Base-by-base conservation (phyloP, 1,140 invertebrate genomes). In the Schlechtendalia chinensis region DNA sequence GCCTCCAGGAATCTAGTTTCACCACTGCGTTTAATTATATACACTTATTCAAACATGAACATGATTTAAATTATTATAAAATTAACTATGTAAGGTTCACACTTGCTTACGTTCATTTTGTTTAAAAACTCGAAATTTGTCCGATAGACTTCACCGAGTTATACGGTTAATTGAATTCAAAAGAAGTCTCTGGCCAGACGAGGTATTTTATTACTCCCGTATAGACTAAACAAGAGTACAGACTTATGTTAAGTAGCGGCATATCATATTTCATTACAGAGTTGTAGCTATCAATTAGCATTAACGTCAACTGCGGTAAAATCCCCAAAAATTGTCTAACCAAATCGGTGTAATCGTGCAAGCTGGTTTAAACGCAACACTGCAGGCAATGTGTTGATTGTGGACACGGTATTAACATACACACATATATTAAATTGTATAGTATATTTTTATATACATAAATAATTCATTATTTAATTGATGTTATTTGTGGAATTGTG, bases 161-260 rank as follows among this genome's bases (percentile, higher is more conserved):
- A 77, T 50, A 61, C 75, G 75, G 75, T 79, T 79, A 79, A 61
- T 79, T 79, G 58, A 79, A 79, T 63, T 24, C 32, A 47, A 79
- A 63, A 79, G 58, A 19, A 63, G 24, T 79, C 45, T n/a, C 61
- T 39, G n/a, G 58, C 11, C 75, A 50, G 58, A 79, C 75, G 39
- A 69, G 32, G 39, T 79, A 79, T 79, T 79, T 79, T 79, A 63
- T 79, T 79, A 79, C 75, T 39, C 72, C 0, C 53, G 2, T 11
- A 29, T 12, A 27, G 54, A 61, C 75, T 79, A 27, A 22, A 47
- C 22, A 24, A 24, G n/a, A 56, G 72, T 77, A 56, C 58, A 50
- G 32, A 63, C 58, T 47, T 63, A n/a, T 79, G 56, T 79, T 79
- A 63, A 79, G 75, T 79, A 79, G 75, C 75, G 75, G 75, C 58